Evolutionary conservation across 1,140 invertebrate species (phyloP), one percentile per base, ranked within the genome.

Genomic region (Platorchestia sp.): DNA sequence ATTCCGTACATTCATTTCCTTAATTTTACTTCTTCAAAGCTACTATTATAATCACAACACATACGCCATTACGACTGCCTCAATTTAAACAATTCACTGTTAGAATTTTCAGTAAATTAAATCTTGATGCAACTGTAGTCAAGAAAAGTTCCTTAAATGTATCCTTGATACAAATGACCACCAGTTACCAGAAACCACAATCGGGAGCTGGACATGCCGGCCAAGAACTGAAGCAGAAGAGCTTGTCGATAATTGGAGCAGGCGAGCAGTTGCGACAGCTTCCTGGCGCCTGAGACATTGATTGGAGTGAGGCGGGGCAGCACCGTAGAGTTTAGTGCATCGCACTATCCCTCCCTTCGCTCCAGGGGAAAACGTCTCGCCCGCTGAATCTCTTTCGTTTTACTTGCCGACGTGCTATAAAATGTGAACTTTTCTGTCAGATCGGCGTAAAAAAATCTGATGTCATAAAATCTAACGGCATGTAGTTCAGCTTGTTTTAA

Each of bases 221-320:
- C 59, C 27, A 27, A 75, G 59, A 36, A 75, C 14, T 75, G 59
- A 75, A 75, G 59, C 59, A 75, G 27, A 75, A 75, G 59, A 75
- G 59, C 59, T 75, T 36, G 59, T 75, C 59, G 27, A 75, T 75
- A 75, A 75, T 75, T 19, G 10, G 59, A 75, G 59, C 59, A 89
- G 87, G 43, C 41, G 87, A 19, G 87, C 42, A 3, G 87, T 89
- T 44, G 36, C n/a, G 41, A 89, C 87, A 89, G 41, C n/a, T 3
- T 22, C n/a, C 87, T 89, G 87, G 87, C 87, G 87, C 87, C 87
- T 36, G 87, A 3, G 42, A 43, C 87, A 89, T 89, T 89, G 87
- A 89, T 89, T 89, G 41, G n/a, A 44, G 41, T 89, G 41, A 89
- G 87, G 87, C 87, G 87, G 87, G 41, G 43, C 87, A 89, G 87